Conservation (phyloP, 2,797 vertebrate species). For the Poeciliopsis infans region DNA sequence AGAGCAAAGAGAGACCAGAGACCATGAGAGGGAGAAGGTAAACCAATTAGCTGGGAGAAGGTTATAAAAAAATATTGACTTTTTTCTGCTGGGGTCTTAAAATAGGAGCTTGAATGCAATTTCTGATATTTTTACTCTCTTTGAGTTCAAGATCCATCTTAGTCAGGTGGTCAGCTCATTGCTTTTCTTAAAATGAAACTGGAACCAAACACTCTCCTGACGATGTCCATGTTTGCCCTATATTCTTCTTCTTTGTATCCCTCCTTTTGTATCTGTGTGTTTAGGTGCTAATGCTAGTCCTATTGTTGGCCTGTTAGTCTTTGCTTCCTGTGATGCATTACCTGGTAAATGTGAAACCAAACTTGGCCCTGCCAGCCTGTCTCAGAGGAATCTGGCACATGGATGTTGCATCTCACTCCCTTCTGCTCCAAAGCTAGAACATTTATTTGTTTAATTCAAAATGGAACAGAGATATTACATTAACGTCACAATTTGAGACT, state of each 20-base stretch:
- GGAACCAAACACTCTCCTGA: slow-evolving; percentile 6
- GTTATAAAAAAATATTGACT: slow-evolving; percentile 65
- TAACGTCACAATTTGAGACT: neutral
- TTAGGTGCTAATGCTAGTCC: neutral
- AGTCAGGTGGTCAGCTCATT: neutral
- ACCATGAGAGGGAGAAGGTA: slow-evolving; percentile 47
- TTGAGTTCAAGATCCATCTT: neutral
- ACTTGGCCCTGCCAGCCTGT: slow-evolving; percentile 29
- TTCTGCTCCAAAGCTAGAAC: neutral
- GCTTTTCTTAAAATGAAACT: slow-evolving; percentile 5
- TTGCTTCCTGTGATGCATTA: slow-evolving; percentile 40
- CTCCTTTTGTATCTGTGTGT: neutral
- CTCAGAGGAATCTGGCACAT: slow-evolving; percentile 65
- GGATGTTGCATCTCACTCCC: slow-evolving; percentile 52
- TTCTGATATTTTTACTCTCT: neutral
- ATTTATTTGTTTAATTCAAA: slow-evolving; percentile 3
- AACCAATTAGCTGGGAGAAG: slow-evolving; percentile 63
- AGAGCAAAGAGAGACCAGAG: slow-evolving; percentile 45
- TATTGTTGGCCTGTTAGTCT: slow-evolving; percentile 32
- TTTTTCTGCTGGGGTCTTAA: slow-evolving; percentile 31
- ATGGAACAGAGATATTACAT: neutral
- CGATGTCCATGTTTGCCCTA: slow-evolving; percentile 7
- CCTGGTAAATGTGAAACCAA: slow-evolving; percentile 46
- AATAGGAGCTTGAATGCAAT: slow-evolving; percentile 23
- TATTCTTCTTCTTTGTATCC: neutral